Base-by-base conservation (phyloP, 1,140 invertebrate genomes). In the Dendroctonus ponderosae region DNA sequence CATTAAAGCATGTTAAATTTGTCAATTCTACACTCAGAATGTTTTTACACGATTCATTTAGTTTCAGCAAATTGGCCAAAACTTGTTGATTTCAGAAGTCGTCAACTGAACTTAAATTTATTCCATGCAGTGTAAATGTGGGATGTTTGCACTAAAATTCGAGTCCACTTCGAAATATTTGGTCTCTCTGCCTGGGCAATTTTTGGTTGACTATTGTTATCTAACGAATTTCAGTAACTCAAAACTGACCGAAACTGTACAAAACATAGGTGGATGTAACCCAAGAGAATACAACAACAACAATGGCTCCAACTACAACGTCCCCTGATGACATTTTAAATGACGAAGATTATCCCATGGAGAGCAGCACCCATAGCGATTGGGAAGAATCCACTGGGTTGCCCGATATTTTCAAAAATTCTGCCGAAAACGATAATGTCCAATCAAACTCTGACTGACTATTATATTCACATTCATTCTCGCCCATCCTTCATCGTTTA, bases 371-470 rank as follows among this genome's bases (percentile, higher is more conserved):
- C 7, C 69, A 71, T 61, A 57, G 58, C 68, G 70, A 74, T 42
- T 75, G 74, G 75, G 76, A 77, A 12, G 75, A 74, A 50, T 63
- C 72, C 54, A 76, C 74, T 61, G 70, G 67, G 48, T 38, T 70
- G 54, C 68, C 73, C 12, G 72, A 74, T 38, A 65, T 72, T 64
- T 70, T 66, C 59, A 68, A 62, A 62, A 60, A 68, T 66, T 67
- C 58, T 60, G 69, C 66, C 44, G 67, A 70, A 64, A 42, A 14
- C 52, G 59, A 72, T 52, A 50, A 62, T 69, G 52, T 53, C 62
- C 57, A 71, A 68, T 54, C 61, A 64, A 69, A 72, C 62, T 73
- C 71, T 69, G 73, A 75, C 74, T 77, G 73, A 76, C 70, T 74
- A 66, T 57, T 51, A 26, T 43, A 26, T 26, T 26, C 26, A 26